Conservation (phyloP, 1,140 invertebrate genomes). For the Ceratoteleas bidentatus region DNA sequence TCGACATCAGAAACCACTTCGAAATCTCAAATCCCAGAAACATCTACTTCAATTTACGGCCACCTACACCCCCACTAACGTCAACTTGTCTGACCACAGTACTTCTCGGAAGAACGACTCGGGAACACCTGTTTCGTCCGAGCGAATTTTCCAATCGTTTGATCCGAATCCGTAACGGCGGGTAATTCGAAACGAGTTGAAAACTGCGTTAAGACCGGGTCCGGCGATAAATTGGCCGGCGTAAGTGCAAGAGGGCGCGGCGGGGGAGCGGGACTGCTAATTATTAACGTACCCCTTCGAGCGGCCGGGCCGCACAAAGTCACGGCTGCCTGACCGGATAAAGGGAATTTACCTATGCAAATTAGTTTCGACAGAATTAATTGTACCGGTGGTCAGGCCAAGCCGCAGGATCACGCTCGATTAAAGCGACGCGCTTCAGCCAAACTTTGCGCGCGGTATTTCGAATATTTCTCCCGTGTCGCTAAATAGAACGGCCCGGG, state of each 20-base stretch:
- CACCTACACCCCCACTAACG: too few species aligned
- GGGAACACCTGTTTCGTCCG: too few species aligned
- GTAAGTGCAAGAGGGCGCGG: conserved; percentile 24
- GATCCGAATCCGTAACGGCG: not conserved
- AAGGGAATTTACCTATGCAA: conserved; percentile 72
- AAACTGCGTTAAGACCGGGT: conserved; percentile 39
- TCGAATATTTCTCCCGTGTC: conserved; percentile 55
- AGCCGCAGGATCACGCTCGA: conserved; percentile 64
- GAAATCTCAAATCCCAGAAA: too few species aligned
- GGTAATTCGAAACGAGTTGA: conserved; percentile 2
- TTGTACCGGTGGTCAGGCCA: conserved; percentile 67
- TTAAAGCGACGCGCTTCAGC: conserved; percentile 46
- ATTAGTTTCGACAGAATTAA: conserved; percentile 76
- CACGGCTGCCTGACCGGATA: conserved; percentile 60
- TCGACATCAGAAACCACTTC: too few species aligned
- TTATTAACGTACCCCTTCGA: conserved; percentile 66
- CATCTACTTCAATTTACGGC: too few species aligned
- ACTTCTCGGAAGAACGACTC: too few species aligned
- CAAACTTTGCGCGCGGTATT: conserved; percentile 54
- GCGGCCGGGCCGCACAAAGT: conserved; percentile 39
- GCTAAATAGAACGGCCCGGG: conserved; percentile 35
- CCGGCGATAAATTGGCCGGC: conserved; percentile 15
- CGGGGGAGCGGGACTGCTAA: conserved; percentile 47
- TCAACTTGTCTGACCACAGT: too few species aligned
- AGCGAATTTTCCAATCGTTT: not conserved